Evolutionary conservation across 2,113 vertebrate genomes (phyloP), one percentile per base, ranked within the genome.

Genomic region (Stegostoma tigrinum): DNA sequence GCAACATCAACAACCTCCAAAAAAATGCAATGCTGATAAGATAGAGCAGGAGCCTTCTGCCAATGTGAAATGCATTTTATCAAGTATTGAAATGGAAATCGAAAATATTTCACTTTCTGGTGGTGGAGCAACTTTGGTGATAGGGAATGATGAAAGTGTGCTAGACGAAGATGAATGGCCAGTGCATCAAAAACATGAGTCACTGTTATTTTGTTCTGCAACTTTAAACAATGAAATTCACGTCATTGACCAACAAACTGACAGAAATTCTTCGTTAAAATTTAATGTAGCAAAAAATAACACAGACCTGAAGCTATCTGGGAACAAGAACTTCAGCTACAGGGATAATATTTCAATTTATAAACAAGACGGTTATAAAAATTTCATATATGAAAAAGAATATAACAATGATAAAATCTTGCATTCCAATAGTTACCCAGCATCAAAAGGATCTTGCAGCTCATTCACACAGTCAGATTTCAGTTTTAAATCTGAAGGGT

Each of bases 11-110:
- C 95, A 96, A 30, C 95, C 96, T 10, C 90, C 96, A 96, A 95
- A 85, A 83, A 67, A 90, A 96, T 95, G 97, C 64, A 66, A 12
- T 0, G 0, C 91, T 91, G 96, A 87, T 7, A 68, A 96, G 94
- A 21, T 95, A 66, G 96, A 96, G 75, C 97, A 97, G 94, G 96
- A 97, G 55, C 97, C 96, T 91, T 96, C 96, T 95, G 97, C 97
- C 85, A 98, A 97, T 86, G 96, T 98, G 8, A 97, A 97, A 96
- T 97, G 96, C 5, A 87, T 95, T 0, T 96, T 96, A 61, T 97
- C 98, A n/a, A 96, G 96, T 3, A 27, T 98, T 3, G 98, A 97
- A 95, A 95, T 98, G 64, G 97, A 98, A 97, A 97, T 98, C 83
- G 97, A 97, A 68, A 97, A 98, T 86, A 96, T 96, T 15, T 52